phyloP scores from a whole-genome alignment of 2,888 invertebrate species.

The Zygaena filipendulae region DNA sequence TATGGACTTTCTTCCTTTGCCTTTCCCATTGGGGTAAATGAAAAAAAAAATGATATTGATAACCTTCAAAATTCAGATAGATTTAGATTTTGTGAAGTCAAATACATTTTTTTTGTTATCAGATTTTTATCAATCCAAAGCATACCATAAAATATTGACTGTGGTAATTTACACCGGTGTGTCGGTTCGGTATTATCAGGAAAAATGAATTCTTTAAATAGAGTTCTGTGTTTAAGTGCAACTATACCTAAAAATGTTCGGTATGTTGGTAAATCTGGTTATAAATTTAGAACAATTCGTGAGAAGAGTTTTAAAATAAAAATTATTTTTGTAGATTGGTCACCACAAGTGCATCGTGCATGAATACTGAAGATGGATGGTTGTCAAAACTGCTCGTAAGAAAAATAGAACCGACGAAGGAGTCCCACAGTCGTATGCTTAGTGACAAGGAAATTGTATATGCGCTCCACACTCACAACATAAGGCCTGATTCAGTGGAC shows the following conservation, averaged over 20 bases:
- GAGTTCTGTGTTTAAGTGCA: conserved; percentile 37
- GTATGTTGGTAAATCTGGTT: conserved; percentile 23
- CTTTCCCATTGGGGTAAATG: no score
- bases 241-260: conserved; percentile 46
- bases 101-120: no score
- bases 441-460: conserved; percentile 97
- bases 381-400: conserved; percentile 89
- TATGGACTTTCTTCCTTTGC: no score
- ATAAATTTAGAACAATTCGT: no score
- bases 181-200: conserved; percentile 13
- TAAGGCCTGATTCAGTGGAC: conserved; percentile 88
- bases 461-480: conserved; percentile 94
- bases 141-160: no score
- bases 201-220: conserved; percentile 53
- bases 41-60: no score
- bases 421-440: conserved; percentile 96
- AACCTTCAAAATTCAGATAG: no score
- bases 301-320: conserved; percentile 9
- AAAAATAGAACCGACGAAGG: conserved; percentile 93
- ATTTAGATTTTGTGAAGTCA: no score
- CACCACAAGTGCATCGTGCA: conserved; percentile 39
- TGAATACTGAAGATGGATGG: conserved; percentile 79
- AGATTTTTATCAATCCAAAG: no score
- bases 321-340: conserved; percentile 50
- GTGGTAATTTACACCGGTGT: conserved; percentile 18